These are phyloP conservation scores for Terrapene triunguis DNA, from an alignment of 2,113 vertebrate species.

Conservation along the genomic window DNA sequence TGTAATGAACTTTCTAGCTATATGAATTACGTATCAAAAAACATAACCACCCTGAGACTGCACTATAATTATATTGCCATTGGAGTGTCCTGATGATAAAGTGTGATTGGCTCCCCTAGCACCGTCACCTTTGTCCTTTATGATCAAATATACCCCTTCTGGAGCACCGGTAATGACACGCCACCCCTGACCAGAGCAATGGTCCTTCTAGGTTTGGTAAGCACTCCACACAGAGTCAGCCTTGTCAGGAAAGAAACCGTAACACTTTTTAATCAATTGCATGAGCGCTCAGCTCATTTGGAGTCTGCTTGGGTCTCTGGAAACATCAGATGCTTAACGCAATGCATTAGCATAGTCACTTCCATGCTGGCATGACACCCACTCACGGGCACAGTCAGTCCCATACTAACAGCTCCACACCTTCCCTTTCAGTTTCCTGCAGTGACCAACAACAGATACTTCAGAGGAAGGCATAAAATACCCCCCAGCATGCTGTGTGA, in stretches of 20 bases:
- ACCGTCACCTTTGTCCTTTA: not conserved
- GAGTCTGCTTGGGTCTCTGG: not conserved
- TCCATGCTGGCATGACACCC: not conserved
- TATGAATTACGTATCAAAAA: not conserved
- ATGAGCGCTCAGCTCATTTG: no score
- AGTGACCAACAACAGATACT: not conserved
- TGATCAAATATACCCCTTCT: not conserved
- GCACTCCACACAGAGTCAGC: not conserved
- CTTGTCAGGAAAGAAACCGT: not conserved
- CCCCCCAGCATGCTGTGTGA: not conserved
- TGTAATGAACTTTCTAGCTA: not conserved
- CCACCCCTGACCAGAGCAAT: fast-evolving
- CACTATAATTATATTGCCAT: not conserved
- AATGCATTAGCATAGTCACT: not conserved
- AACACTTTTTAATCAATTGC: fast-evolving
- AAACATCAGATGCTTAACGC: not conserved
- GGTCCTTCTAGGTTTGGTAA: fast-evolving
- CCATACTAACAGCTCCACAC: not conserved
- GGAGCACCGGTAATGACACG: not conserved
- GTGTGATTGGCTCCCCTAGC: not conserved
- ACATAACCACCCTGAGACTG: not conserved
- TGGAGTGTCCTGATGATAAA: not conserved
- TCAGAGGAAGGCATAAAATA: not conserved
- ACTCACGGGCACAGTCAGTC: not conserved
- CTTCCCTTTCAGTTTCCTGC: not conserved